phyloP scores from a whole-genome alignment of 2,888 invertebrate species.

The Chymomyza caudatula region DNA sequence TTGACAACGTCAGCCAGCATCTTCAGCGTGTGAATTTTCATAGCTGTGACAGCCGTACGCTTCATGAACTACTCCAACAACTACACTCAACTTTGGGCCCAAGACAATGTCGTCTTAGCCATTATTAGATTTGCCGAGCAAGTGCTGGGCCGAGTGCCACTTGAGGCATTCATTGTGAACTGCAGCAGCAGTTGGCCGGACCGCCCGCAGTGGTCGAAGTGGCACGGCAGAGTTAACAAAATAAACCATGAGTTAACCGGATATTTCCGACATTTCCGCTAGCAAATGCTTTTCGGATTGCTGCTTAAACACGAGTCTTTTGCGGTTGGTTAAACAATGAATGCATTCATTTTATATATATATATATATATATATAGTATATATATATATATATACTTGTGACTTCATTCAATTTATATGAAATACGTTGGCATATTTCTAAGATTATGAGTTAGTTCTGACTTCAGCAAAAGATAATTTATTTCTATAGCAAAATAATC shows the following conservation, averaged over 20 bases:
- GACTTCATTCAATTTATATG: too few species aligned
- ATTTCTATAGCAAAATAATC: too few species aligned
- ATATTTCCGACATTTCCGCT: neutral
- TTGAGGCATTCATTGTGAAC: slow-evolving; percentile 1
- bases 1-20: neutral
- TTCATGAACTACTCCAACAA: slow-evolving; percentile 40
- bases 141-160: slow-evolving; percentile 29
- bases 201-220: neutral
- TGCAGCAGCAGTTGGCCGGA: neutral
- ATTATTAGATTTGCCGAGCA: slow-evolving; percentile 65
- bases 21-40: neutral
- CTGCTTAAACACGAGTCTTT: neutral
- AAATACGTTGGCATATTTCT: too few species aligned
- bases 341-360: neutral
- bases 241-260: neutral
- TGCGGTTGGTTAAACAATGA: neutral
- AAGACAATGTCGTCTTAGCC: slow-evolving; percentile 29
- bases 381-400: too few species aligned
- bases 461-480: too few species aligned
- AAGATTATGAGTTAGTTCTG: too few species aligned
- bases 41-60: neutral
- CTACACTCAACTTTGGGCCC: slow-evolving; percentile 48
- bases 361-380: too few species aligned
- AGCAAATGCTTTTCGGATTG: neutral
- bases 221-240: neutral